Percentiles rank a stretch among this genome's conserved stretches.
Conservation (phyloP, 2,797 vertebrate genomes). For the Amniataba percoides region DNA sequence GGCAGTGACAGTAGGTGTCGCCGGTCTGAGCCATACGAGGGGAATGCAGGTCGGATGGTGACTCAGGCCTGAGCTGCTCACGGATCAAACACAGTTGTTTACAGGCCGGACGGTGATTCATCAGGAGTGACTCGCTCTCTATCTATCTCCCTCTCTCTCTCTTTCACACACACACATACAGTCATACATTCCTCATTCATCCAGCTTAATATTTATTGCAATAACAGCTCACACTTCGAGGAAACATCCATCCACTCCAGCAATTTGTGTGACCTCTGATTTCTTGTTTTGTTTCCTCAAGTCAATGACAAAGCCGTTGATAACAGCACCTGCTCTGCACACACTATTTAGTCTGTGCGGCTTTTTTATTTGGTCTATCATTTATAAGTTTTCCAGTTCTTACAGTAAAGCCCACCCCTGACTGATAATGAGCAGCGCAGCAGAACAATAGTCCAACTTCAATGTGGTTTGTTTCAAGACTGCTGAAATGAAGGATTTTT, state of each 20-base stretch:
- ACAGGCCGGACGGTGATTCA: conserved; percentile 64
- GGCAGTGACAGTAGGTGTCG: conserved; percentile 60
- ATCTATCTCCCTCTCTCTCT: conserved; percentile 2
- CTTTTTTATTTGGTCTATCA: neutral
- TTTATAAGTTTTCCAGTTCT: neutral
- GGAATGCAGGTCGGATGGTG: conserved; percentile 71
- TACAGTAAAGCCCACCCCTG: conserved; percentile 2
- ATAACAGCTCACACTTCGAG: conserved; percentile 11
- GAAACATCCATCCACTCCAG: neutral
- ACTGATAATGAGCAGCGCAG: conserved; percentile 42
- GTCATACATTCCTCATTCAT: conserved; percentile 39
- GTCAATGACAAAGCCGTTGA: neutral
- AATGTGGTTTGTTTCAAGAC: conserved; percentile 71
- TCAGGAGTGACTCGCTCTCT: conserved; percentile 40
- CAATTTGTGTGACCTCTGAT: neutral
- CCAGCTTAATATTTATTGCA: conserved; percentile 16
- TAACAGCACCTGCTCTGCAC: conserved; percentile 14
- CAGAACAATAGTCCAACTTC: conserved; percentile 65
- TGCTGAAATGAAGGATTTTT: conserved; percentile 48
- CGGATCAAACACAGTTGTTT: conserved; percentile 67
- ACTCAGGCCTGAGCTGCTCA: conserved; percentile 73
- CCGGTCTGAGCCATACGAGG: conserved; percentile 53
- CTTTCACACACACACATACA: conserved; percentile 23
- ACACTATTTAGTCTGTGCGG: conserved; percentile 23
- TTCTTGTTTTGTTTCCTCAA: neutral